Base-by-base conservation (phyloP, 2,113 vertebrate species). In the Crocuta crocuta region DNA sequence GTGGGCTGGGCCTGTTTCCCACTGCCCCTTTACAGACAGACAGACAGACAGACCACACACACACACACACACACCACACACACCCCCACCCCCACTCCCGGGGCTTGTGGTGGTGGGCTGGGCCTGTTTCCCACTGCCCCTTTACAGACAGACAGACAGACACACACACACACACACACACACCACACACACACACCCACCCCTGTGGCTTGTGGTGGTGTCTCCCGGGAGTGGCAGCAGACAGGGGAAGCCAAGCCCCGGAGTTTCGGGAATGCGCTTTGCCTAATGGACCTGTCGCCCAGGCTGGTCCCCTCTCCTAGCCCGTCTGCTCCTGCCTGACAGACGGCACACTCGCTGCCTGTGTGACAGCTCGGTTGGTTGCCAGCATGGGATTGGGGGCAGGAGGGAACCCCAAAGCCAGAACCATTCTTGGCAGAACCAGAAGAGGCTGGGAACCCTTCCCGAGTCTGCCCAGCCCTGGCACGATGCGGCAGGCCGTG, bases 241-340 rank as follows among this genome's bases (percentile, higher is more conserved):
- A 92, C 61, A 66, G 88, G 89, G 89, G n/a, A 35, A 85, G 58
- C 45, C 85, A 53, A 9, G n/a, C 53, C 61, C 0, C 0, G 28
- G 48, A 95, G 45, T 84, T 31, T 2, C 0, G 1, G 55, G 83
- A 81, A 76, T 24, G 19, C 28, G 31, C 61, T 76, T 31, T 78
- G 81, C 91, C 89, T 78, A 50, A 28, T 26, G 66, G 80, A 16
- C 84, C 91, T 87, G 70, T 45, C 19, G 10, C 87, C 88, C 31
- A 31, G 70, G 93, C 96, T 83, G 73, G 79, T 58, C 88, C 66
- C 35, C 65, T 66, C 84, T 90, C 87, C 65, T 73, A 26, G 92
- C 79, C 71, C 95, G 85, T 97, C 93, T 97, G 96, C 65, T 87
- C 74, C 81, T 90, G 45, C 71, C 83, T 13, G 31, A 68, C n/a